Conservation (phyloP, 2,113 vertebrate species). For the Neotragus moschatus region DNA sequence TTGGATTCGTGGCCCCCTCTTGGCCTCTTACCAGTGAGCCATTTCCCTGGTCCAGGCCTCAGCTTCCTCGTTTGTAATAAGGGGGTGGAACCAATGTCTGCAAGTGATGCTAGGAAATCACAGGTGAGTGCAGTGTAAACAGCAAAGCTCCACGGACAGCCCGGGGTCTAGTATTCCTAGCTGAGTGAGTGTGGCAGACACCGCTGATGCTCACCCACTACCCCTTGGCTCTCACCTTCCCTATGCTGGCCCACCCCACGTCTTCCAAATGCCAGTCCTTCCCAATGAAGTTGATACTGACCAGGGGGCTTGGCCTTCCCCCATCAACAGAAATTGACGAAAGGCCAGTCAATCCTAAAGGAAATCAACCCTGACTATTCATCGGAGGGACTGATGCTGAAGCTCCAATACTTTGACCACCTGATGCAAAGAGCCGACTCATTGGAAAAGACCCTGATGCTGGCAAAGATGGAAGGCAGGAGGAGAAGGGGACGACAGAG, state of each 20-base stretch:
- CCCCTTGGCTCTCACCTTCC: neutral
- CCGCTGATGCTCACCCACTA: no score
- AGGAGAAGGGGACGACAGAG: neutral
- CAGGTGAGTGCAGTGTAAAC: accelerated
- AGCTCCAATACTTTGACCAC: neutral
- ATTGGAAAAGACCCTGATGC: neutral
- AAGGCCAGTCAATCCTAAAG: neutral
- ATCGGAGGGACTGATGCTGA: neutral
- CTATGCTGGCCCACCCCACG: accelerated
- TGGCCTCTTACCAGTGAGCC: neutral
- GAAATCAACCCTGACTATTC: neutral
- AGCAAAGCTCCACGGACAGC: neutral
- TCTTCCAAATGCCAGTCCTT: neutral
- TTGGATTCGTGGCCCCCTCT: neutral
- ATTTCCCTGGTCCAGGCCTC: neutral
- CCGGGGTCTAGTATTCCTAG: neutral
- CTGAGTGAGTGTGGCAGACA: neutral
- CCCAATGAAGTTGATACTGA: neutral
- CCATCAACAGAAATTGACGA: neutral
- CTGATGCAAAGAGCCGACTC: neutral
- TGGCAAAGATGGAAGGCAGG: neutral
- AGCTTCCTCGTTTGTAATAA: neutral
- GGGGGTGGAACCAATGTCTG: neutral
- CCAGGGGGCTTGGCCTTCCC: neutral
- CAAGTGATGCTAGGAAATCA: neutral